Percentiles rank a stretch among this genome's conserved stretches.
Evolutionary conservation across 2,113 vertebrate genomes (phyloP).

Genomic region (Mesembrinibis cayennensis): DNA sequence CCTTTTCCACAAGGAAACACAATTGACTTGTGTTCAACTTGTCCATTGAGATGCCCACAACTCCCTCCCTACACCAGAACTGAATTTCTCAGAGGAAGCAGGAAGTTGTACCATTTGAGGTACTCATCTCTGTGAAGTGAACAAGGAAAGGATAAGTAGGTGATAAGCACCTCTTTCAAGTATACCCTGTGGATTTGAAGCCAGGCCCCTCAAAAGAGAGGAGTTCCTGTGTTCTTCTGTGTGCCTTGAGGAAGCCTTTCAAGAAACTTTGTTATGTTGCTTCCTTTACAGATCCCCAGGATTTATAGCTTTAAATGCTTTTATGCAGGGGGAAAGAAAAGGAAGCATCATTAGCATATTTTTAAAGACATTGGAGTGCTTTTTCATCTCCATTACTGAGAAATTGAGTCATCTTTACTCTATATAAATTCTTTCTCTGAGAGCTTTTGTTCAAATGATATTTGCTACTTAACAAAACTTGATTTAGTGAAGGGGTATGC

Average conservation of each 20-base stretch:
- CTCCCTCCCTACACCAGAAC: not conserved
- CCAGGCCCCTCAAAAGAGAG: not conserved
- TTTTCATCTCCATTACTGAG: slow-evolving; percentile 29
- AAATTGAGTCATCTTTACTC: slow-evolving; percentile 32
- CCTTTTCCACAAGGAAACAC: not conserved
- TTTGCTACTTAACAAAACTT: slow-evolving; percentile 44
- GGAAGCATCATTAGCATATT: not conserved
- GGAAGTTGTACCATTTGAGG: not conserved
- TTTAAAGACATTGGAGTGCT: not conserved
- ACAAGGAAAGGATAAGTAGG: not conserved
- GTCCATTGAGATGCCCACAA: not conserved
- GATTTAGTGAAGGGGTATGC: not conserved
- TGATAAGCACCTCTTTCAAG: not conserved
- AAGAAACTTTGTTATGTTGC: not conserved
- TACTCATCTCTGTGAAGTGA: not conserved
- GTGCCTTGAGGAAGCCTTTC: not conserved
- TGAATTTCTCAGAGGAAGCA: not conserved
- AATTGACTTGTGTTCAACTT: not conserved
- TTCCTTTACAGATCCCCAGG: not conserved
- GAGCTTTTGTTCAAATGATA: slow-evolving; percentile 34
- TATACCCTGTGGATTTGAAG: not conserved
- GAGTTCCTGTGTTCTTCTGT: not conserved
- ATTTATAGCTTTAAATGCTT: slow-evolving; percentile 6
- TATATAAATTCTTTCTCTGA: slow-evolving; percentile 20
- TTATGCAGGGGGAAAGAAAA: not conserved